Conservation (phyloP, 2,888 invertebrate species). For the Bombylius major region DNA sequence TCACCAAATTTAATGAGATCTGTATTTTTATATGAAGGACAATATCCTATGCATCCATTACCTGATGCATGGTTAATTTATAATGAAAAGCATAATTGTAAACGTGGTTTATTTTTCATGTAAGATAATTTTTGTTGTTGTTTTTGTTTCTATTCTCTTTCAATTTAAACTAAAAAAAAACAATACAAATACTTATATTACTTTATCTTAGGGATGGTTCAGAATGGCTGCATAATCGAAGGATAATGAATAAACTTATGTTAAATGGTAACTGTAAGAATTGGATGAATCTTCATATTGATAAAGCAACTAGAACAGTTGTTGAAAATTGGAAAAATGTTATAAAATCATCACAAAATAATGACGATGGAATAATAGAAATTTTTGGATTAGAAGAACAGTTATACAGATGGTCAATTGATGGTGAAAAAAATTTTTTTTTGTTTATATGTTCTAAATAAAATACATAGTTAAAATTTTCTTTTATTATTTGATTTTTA, state of each 20-base stretch:
- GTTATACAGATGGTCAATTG: conserved; percentile 66
- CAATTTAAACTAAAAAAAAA: neutral
- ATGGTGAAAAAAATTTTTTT: conserved; percentile 45
- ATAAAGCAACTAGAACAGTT: conserved; percentile 43
- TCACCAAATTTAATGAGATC: conserved; percentile 62
- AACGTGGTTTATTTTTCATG: conserved; percentile 84
- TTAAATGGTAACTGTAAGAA: conserved; percentile 45
- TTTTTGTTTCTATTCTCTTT: too few species aligned
- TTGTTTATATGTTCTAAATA: neutral
- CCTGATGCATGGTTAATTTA: conserved; percentile 79
- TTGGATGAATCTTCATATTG: conserved; percentile 46
- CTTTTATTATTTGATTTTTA: conserved; percentile 26
- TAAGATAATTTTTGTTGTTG: conserved; percentile 33
- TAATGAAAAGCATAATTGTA: conserved; percentile 58
- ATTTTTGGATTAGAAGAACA: conserved; percentile 50
- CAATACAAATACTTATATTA: neutral
- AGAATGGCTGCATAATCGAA: conserved; percentile 64
- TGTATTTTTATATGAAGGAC: conserved; percentile 65
- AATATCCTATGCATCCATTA: conserved; percentile 65
- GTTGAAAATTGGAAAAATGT: conserved; percentile 39
- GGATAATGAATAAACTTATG: conserved; percentile 59
- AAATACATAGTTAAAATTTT: conserved; percentile 1
- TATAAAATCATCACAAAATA: conserved; percentile 20
- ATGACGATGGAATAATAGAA: conserved; percentile 29
- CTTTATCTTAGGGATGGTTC: conserved; percentile 51